phyloP scores from a whole-genome alignment of 2,113 vertebrate genomes.

The Odontesthes bonariensis region DNA sequence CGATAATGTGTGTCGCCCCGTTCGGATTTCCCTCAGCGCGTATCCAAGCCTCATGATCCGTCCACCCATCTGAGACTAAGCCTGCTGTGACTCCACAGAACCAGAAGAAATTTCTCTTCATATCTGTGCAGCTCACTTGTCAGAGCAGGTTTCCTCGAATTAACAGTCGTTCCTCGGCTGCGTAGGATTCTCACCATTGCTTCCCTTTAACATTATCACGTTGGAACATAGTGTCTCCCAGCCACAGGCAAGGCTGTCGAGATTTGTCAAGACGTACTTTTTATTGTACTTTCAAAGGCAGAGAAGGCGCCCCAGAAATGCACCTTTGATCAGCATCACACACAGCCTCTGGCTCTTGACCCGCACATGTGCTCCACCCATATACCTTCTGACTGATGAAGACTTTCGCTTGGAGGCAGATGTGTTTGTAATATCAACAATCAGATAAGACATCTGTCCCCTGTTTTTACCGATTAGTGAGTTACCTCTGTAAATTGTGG shows the following conservation, averaged over 20 bases:
- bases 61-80: neutral
- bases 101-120: constrained; percentile 12
- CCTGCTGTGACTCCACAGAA: neutral
- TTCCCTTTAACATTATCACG: neutral
- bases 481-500: neutral
- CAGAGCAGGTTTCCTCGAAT: constrained; percentile 13
- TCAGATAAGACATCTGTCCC: constrained; percentile 11
- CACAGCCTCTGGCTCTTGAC: constrained; percentile 32
- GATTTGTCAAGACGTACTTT: neutral
- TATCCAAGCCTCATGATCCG: neutral
- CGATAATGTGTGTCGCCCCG: neutral
- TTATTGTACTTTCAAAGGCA: neutral
- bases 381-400: constrained; percentile 40
- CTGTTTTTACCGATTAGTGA: constrained; percentile 14
- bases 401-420: constrained; percentile 8
- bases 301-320: constrained; percentile 44
- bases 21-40: neutral
- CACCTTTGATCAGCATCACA: constrained; percentile 18
- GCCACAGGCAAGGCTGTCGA: constrained; percentile 1
- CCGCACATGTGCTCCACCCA: constrained; percentile 19
- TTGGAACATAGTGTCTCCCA: neutral
- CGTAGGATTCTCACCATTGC: neutral
- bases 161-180: neutral
- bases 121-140: neutral
- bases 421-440: neutral